Evolutionary conservation across 2,113 vertebrate species (phyloP).

Genomic region (Hemibates koningsi): DNA sequence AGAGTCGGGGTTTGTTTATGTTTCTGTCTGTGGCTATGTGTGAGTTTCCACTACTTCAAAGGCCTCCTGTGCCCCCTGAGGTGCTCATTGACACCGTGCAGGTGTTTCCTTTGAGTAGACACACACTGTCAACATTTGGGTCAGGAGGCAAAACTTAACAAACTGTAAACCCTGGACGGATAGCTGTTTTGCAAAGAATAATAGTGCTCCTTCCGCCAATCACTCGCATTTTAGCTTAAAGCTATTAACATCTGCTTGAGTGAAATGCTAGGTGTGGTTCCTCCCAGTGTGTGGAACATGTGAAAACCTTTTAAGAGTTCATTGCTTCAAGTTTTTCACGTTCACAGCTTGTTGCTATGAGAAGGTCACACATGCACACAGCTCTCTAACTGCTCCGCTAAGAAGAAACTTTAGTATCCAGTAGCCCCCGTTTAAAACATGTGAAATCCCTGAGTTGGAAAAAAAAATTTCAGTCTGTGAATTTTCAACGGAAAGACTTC

Average conservation of each 20-base stretch:
- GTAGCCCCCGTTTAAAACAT: neutral
- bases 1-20: neutral
- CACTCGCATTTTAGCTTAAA: neutral
- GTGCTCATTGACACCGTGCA: conserved; percentile 27
- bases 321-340: conserved; percentile 1
- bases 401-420: neutral
- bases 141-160: conserved; percentile 15
- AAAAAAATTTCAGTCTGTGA: neutral
- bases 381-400: neutral
- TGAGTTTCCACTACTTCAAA: conserved; percentile 52
- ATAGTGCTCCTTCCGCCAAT: neutral
- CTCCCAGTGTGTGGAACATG: neutral
- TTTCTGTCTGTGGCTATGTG: conserved; percentile 19
- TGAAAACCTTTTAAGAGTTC: neutral
- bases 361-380: neutral
- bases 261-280: neutral
- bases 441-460: conserved; percentile 18
- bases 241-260: conserved; percentile 2
- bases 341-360: conserved; percentile 9
- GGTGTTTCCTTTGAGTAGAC: conserved; percentile 47
- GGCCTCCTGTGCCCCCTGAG: neutral
- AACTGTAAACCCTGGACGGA: conserved; percentile 5
- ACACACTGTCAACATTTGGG: conserved; percentile 43
- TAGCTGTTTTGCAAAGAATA: neutral
- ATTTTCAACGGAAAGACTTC: neutral